Conservation (phyloP, 2,797 vertebrate species). For the Rhynchonycteris naso region DNA sequence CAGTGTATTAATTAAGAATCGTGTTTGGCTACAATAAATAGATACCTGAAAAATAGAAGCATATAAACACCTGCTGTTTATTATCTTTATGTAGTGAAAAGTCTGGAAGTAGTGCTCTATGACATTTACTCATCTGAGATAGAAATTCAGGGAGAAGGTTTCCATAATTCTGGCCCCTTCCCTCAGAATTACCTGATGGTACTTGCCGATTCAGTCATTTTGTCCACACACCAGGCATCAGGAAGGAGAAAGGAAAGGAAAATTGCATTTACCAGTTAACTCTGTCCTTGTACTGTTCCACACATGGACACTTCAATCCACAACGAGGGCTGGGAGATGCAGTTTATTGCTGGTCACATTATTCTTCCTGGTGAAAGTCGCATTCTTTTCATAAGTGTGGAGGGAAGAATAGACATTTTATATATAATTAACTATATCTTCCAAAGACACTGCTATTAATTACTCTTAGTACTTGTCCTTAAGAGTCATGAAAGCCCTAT, state of each 20-base stretch:
- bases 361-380: neutral
- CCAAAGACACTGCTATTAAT: neutral
- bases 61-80: neutral
- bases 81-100: neutral
- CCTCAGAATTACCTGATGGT: neutral
- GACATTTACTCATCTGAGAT: neutral
- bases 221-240: neutral
- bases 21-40: neutral
- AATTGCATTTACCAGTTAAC: neutral
- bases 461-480: neutral
- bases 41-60: neutral
- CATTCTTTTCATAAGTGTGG: neutral
- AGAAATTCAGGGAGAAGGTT: neutral
- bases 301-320: neutral
- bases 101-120: neutral
- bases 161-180: neutral
- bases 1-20: neutral
- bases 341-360: neutral
- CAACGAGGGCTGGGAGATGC: constrained; percentile 10
- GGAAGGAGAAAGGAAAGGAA: neutral
- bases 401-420: neutral
- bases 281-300: neutral
- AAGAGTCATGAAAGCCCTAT: neutral
- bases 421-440: neutral
- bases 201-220: neutral